Evolutionary conservation across 2,113 vertebrate genomes (phyloP).

Genomic region (Romanogobio albipinnatus): DNA sequence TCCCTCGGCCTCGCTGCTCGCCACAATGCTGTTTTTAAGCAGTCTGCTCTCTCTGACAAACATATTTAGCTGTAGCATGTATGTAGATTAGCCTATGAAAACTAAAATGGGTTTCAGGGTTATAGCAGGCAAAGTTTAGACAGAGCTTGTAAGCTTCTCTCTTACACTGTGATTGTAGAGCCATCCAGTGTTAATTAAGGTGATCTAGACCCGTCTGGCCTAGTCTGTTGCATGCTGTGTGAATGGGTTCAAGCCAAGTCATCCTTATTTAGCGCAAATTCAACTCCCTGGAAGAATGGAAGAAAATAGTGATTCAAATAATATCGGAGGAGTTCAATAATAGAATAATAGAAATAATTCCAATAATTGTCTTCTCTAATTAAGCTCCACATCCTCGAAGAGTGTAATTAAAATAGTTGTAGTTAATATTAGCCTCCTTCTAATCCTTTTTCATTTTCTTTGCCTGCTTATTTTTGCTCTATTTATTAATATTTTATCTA

Average conservation of each 20-base stretch:
- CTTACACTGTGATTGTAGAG: constrained; percentile 40
- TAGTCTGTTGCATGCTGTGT: constrained; percentile 4
- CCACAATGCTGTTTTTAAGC: background rate
- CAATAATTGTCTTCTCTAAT: constrained; percentile 73
- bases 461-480: constrained; percentile 46
- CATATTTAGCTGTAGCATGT: background rate
- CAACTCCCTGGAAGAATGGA: constrained; percentile 44
- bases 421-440: constrained; percentile 64
- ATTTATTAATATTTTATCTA: constrained; percentile 73
- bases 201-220: constrained; percentile 42
- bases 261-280: constrained; percentile 51
- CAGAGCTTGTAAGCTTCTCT: constrained; percentile 12
- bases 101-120: background rate
- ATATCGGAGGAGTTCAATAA: constrained; percentile 72
- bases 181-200: constrained; percentile 65
- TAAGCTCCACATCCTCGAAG: constrained; percentile 68
- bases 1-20: no score
- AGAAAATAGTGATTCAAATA: constrained; percentile 62
- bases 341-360: constrained; percentile 72
- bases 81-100: background rate
- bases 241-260: constrained; percentile 54
- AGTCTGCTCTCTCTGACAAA: background rate
- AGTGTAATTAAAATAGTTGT: constrained; percentile 72
- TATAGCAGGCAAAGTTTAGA: background rate
- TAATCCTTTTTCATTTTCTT: constrained; percentile 65